Evolutionary conservation across 2,113 vertebrate genomes (phyloP).

Genomic region (Notiomystis cincta): DNA sequence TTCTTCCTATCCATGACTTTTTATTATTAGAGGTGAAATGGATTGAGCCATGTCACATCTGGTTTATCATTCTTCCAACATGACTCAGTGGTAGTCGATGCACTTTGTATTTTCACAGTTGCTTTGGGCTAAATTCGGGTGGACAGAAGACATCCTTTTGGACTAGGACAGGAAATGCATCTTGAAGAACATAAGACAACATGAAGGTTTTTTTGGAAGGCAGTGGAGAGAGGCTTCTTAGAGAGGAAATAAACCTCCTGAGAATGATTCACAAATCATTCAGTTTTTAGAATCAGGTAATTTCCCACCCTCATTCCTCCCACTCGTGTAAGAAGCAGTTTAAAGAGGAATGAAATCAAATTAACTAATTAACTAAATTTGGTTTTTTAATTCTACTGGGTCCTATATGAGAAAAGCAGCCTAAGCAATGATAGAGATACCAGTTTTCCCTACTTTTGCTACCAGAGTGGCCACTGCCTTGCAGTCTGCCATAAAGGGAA

Average conservation of each 20-base stretch:
- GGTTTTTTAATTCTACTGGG: background rate
- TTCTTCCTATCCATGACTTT: background rate
- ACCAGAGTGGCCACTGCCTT: background rate
- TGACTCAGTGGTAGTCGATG: background rate
- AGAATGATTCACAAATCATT: background rate
- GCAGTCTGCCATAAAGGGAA: background rate
- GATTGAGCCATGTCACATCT: conserved; percentile 12
- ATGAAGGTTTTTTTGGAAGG: background rate
- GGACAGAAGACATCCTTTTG: background rate
- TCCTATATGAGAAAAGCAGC: background rate
- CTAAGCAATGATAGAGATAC: background rate
- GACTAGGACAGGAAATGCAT: background rate
- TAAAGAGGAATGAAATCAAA: background rate
- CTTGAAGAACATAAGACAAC: background rate
- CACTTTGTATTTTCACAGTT: background rate
- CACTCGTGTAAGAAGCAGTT: background rate
- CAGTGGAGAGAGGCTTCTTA: background rate
- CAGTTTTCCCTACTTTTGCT: background rate
- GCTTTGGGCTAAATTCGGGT: background rate
- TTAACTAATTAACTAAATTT: background rate
- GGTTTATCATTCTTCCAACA: background rate
- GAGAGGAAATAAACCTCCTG: background rate
- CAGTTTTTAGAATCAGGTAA: background rate
- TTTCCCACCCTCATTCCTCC: background rate
- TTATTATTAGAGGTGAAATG: conserved; percentile 12